Percentiles rank a stretch among this genome's conserved stretches.
Evolutionary conservation across 2,888 invertebrate species (phyloP).

Genomic region (Chrysolina oricalcia): DNA sequence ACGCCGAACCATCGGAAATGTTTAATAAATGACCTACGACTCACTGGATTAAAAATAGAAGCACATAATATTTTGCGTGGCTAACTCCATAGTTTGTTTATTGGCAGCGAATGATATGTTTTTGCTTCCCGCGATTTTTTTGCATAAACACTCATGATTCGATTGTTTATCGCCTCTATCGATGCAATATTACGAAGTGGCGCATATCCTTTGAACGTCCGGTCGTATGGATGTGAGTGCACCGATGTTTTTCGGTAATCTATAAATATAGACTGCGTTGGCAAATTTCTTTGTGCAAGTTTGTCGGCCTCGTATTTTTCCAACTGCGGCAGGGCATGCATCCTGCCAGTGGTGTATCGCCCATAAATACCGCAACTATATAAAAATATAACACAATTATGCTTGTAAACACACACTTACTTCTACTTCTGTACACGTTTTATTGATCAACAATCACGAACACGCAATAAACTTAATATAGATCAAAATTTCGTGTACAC

Average conservation of each 20-base stretch:
- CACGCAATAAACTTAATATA: too few relatives aligned
- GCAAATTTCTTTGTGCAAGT: constrained; percentile 58
- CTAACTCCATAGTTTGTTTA: constrained; percentile 2
- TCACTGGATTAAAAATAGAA: constrained; percentile 29
- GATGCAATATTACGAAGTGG: constrained; percentile 28
- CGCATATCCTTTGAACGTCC: constrained; percentile 41
- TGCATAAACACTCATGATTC: constrained; percentile 19
- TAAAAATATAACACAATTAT: too few relatives aligned
- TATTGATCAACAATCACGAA: too few relatives aligned
- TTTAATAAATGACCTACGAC: constrained; percentile 28
- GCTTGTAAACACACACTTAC: too few relatives aligned
- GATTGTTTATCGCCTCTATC: constrained; percentile 29
- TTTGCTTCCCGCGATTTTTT: constrained; percentile 23
- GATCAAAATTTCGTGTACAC: too few relatives aligned
- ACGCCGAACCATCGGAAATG: background rate
- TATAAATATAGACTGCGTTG: constrained; percentile 56
- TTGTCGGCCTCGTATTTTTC: constrained; percentile 55
- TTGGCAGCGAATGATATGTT: constrained; percentile 19
- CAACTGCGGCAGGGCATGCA: constrained; percentile 49
- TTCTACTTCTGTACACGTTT: too few relatives aligned
- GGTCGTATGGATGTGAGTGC: constrained; percentile 45
- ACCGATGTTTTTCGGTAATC: constrained; percentile 52
- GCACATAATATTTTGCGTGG: constrained; percentile 20
- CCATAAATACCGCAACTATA: background rate
- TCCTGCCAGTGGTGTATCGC: constrained; percentile 42